phyloP scores from a whole-genome alignment of 2,797 vertebrate genomes.

The Tadarida brasiliensis region DNA sequence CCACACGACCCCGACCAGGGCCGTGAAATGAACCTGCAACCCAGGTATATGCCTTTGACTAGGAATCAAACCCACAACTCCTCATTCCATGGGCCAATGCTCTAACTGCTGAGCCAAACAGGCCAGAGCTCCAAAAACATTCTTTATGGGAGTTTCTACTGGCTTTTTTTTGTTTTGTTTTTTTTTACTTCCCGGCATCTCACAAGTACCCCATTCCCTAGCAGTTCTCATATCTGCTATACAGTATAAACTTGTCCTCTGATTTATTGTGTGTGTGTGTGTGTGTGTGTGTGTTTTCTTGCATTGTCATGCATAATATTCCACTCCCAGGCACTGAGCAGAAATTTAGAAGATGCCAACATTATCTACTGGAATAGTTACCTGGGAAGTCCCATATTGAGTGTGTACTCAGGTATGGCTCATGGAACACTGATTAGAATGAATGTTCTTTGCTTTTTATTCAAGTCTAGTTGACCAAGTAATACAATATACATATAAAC shows the following conservation, averaged over 20 bases:
- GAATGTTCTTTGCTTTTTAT: slow-evolving; percentile 21
- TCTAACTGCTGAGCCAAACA: no score
- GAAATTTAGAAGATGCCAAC: not conserved
- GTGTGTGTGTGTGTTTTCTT: not conserved
- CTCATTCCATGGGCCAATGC: no score
- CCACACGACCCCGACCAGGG: no score
- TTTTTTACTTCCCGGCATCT: not conserved
- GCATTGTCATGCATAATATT: not conserved
- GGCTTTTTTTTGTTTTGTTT: not conserved
- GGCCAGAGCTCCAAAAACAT: slow-evolving; percentile 21
- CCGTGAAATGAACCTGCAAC: no score
- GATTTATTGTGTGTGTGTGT: not conserved
- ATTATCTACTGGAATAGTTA: not conserved
- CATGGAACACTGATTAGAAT: not conserved
- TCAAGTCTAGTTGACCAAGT: not conserved
- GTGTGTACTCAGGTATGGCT: not conserved
- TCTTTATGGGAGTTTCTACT: slow-evolving; percentile 10
- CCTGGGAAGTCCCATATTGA: not conserved
- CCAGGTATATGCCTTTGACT: no score
- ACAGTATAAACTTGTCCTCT: not conserved
- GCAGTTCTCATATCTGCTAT: not conserved
- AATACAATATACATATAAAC: not conserved
- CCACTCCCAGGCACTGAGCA: not conserved
- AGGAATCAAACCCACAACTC: no score
- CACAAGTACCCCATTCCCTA: not conserved